Evolutionary conservation across 2,113 vertebrate genomes (phyloP).

Genomic region (Chunga burmeisteri): DNA sequence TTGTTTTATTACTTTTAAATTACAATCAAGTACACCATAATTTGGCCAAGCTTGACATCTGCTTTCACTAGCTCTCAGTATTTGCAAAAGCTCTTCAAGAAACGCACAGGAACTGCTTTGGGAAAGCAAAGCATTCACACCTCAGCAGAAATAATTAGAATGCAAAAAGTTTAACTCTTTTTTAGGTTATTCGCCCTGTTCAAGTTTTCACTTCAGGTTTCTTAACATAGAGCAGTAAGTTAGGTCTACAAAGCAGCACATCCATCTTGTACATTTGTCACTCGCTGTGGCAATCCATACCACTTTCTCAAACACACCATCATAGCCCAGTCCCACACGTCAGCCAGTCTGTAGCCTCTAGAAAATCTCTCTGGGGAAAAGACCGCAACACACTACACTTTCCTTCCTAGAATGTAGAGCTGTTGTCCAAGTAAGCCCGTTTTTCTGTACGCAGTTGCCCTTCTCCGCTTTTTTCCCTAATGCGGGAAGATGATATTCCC

Average conservation of each 20-base stretch:
- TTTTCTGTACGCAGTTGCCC: neutral
- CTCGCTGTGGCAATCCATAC: neutral
- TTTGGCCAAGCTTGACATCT: conserved; percentile 9
- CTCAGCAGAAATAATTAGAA: neutral
- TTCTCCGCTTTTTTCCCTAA: neutral
- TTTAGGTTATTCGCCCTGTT: neutral
- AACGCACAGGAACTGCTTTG: neutral
- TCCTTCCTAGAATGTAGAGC: neutral
- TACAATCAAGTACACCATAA: neutral
- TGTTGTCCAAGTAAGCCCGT: neutral
- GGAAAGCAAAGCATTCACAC: neutral
- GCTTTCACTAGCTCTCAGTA: neutral
- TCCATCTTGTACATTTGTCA: neutral
- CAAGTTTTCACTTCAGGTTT: neutral
- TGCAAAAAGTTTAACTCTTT: neutral
- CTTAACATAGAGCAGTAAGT: neutral
- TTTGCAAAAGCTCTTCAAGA: neutral
- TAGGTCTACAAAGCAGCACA: neutral
- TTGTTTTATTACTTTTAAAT: conserved; percentile 41
- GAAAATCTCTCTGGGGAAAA: neutral
- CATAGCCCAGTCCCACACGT: rapidly evolving
- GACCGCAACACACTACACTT: neutral
- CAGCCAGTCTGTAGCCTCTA: neutral
- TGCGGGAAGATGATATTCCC: neutral
- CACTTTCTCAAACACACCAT: neutral